phyloP scores from a whole-genome alignment of 2,888 invertebrate species.

The Hermodice carunculata region DNA sequence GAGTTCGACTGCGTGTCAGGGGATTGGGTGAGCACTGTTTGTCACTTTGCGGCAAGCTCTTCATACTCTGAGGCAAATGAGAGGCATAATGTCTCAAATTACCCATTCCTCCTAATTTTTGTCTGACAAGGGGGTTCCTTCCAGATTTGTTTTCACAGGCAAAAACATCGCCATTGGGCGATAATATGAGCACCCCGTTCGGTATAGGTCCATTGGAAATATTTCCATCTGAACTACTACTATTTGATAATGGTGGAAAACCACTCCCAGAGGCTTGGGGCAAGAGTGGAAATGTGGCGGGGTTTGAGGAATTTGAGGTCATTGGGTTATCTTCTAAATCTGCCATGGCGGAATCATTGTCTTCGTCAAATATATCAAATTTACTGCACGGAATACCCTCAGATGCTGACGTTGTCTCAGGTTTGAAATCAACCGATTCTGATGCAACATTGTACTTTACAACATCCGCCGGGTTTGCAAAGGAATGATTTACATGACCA shows the following conservation, averaged over 20 bases:
- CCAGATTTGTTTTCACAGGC: constrained; percentile 10
- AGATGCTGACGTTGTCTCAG: constrained; percentile 3
- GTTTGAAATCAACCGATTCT: constrained; percentile 9
- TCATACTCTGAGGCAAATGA: constrained; percentile 25
- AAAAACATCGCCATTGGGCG: constrained; percentile 34
- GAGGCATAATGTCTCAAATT: constrained; percentile 25
- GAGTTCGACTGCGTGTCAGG: constrained; percentile 26
- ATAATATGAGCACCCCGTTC: constrained; percentile 34
- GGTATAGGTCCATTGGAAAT: constrained; percentile 23
- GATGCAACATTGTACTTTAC: no score
- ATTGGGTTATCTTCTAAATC: not conserved
- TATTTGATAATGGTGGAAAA: constrained; percentile 14
- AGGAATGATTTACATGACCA: constrained; percentile 19
- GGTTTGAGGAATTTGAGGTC: not conserved
- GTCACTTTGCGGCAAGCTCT: constrained; percentile 36
- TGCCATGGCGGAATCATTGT: not conserved
- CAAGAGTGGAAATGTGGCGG: not conserved
- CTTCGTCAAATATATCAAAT: not conserved
- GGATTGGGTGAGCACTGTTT: constrained; percentile 29
- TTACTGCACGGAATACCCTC: constrained; percentile 1
- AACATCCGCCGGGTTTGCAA: constrained; percentile 14
- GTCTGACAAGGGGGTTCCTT: constrained; percentile 22
- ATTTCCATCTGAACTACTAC: constrained; percentile 28
- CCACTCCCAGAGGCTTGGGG: not conserved
- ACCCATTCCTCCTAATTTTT: constrained; percentile 16